These are phyloP conservation scores for Medauroidea extradentata DNA, from an alignment of 1,140 invertebrate genomes.

Conservation along the genomic window DNA sequence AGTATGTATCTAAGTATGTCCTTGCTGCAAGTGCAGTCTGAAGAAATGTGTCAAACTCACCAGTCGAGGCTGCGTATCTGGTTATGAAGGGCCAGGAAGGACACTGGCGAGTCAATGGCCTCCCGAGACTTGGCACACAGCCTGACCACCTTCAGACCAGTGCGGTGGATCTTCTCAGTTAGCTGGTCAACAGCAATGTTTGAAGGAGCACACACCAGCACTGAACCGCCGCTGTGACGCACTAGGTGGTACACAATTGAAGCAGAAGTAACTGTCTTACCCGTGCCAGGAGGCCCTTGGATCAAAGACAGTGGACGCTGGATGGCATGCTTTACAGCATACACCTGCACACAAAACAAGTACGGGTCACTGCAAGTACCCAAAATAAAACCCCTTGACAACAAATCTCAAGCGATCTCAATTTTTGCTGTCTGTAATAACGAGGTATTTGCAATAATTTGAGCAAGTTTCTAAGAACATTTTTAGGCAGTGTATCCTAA, in stretches of 20 bases:
- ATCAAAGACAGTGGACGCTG: slow-evolving; percentile 96
- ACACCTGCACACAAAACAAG: no score
- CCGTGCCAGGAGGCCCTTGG: slow-evolving; percentile 92
- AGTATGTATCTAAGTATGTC: no score
- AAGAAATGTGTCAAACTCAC: no score
- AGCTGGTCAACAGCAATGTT: slow-evolving; percentile 99
- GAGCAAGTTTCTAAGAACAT: no score
- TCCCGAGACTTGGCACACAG: slow-evolving; percentile 97
- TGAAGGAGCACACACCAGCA: slow-evolving; percentile 96
- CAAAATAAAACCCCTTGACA: no score
- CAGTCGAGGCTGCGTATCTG: slow-evolving; percentile 91
- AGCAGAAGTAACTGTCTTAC: slow-evolving; percentile 98
- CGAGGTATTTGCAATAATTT: no score
- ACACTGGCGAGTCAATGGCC: slow-evolving; percentile 96
- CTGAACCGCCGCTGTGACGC: slow-evolving; percentile 88
- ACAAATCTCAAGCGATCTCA: no score
- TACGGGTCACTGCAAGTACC: no score
- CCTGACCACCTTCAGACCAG: slow-evolving; percentile 94
- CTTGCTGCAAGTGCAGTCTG: no score
- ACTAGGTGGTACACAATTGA: slow-evolving; percentile 98
- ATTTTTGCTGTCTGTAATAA: no score
- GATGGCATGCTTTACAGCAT: slow-evolving; percentile 98
- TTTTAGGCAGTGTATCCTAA: no score
- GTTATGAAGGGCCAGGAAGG: slow-evolving; percentile 95
- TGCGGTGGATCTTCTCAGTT: slow-evolving; percentile 97